Evolutionary conservation across 2,888 invertebrate species (phyloP), one percentile per base, ranked within the genome.

Genomic region (Xestobium rufovillosum): DNA sequence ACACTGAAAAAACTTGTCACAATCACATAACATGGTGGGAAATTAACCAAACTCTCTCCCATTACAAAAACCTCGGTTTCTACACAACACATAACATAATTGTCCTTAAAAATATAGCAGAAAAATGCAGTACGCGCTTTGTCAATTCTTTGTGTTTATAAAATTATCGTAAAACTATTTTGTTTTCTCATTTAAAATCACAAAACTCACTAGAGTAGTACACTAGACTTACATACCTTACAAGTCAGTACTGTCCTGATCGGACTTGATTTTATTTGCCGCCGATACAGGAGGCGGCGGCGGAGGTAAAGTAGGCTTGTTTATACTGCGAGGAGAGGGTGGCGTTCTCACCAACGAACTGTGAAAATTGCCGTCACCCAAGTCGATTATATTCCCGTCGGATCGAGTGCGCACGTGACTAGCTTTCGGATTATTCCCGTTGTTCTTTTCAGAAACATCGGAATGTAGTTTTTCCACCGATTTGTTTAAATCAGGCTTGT

Each of bases 401-500:
- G 67, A 68, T 43, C 63, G 55, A 28, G 66, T 65, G 37, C 67
- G 61, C 36, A 49, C 56, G 50, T 66, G 67, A 55, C 57, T 59
- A 59, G 60, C 50, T 53, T 55, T 54, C 44, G 45, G 50, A 15
- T 52, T 46, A 50, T 60, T 56, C 39, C 58, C 59, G 40, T 58
- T 57, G 10, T 52, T 31, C 34, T 43, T 53, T 34, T 54, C 52
- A 4, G 17, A 34, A 3, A 37, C 26, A 15, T 45, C 49, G 23
- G 23, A 19, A n/a, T 19, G 6, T n/a, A 19, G 23, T 19, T 19
- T 44, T 42, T 44, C 44, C 19, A 31, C 39, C n/a, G 28, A 29
- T 12, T 54, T 50, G 36, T 55, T 52, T 33, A 56, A 39, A 4
- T 19, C 16, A 11, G 10, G 28, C 9, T 38, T 2, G 13, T 14